phyloP scores from a whole-genome alignment of 2,888 invertebrate species.

The Tenthredo scrophulariae region DNA sequence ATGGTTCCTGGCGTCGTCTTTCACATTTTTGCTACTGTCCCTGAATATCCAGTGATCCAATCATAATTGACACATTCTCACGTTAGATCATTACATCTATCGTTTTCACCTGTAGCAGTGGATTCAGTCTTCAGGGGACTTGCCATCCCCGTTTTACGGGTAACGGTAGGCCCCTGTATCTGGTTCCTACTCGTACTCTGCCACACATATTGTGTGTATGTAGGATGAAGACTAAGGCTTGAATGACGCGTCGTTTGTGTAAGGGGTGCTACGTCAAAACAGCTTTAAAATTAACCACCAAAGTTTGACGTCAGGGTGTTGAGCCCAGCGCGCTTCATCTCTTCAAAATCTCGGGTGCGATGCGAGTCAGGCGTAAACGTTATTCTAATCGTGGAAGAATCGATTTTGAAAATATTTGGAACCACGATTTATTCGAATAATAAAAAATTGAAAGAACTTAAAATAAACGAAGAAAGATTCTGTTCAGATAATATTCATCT shows the following conservation, averaged over 20 bases:
- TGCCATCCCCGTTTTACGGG: background rate
- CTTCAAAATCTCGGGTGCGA: background rate
- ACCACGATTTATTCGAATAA: background rate
- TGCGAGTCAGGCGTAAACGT: slow-evolving; percentile 16
- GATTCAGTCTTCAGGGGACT: background rate
- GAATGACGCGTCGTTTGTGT: slow-evolving; percentile 10
- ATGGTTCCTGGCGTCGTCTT: background rate
- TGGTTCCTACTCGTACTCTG: background rate
- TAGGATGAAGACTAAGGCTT: background rate
- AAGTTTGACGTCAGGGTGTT: slow-evolving; percentile 26
- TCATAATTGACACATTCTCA: background rate
- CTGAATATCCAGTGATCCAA: background rate
- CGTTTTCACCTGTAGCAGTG: background rate
- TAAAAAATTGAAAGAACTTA: background rate
- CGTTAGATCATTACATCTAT: background rate
- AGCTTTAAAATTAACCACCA: slow-evolving; percentile 34
- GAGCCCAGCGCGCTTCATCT: background rate
- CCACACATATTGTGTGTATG: background rate
- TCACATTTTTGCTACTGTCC: background rate
- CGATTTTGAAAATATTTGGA: background rate
- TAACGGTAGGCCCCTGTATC: background rate
- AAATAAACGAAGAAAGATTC: background rate
- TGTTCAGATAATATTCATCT: background rate
- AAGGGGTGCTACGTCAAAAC: slow-evolving; percentile 15
- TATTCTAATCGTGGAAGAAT: slow-evolving; percentile 27